These are phyloP conservation scores for Cichlasoma orientale DNA, from an alignment of 2,797 vertebrate species.

Conservation along the genomic window DNA sequence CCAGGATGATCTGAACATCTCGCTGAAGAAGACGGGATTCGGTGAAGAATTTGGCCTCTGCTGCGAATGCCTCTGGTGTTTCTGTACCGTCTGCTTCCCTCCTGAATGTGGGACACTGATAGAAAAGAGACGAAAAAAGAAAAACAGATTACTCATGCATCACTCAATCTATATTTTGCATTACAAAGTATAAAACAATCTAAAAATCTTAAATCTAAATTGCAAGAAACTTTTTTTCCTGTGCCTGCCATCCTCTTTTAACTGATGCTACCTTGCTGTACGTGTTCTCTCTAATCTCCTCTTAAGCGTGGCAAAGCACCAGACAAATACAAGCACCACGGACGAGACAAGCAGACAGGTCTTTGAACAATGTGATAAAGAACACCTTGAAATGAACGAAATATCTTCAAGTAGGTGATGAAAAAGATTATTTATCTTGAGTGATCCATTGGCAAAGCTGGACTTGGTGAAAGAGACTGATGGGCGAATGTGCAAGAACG, in stretches of 20 bases:
- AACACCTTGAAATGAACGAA: constrained; percentile 59
- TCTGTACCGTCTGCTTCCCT: constrained; percentile 90
- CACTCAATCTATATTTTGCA: background rate
- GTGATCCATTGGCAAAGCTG: constrained; percentile 48
- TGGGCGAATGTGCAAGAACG: constrained; percentile 46
- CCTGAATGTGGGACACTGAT: constrained; percentile 92
- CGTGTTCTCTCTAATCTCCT: constrained; percentile 37
- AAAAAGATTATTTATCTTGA: constrained; percentile 69
- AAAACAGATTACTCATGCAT: background rate
- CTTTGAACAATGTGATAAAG: constrained; percentile 38
- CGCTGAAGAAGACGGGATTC: constrained; percentile 95
- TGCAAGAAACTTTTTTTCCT: background rate
- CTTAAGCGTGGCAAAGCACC: constrained; percentile 24
- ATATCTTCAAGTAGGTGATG: constrained; percentile 63
- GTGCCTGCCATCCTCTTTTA: constrained; percentile 24
- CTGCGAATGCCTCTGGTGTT: constrained; percentile 90
- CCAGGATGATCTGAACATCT: constrained; percentile 96
- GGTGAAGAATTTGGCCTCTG: constrained; percentile 97
- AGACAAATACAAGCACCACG: constrained; percentile 28
- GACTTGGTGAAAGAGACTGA: constrained; percentile 55
- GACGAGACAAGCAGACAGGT: constrained; percentile 17
- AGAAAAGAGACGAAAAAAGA: background rate
- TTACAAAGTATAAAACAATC: background rate
- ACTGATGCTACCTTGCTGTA: constrained; percentile 34
- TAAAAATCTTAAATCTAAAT: background rate